These are phyloP conservation scores for Chloroclysta siterata DNA, from an alignment of 2,888 invertebrate species.

Conservation along the genomic window DNA sequence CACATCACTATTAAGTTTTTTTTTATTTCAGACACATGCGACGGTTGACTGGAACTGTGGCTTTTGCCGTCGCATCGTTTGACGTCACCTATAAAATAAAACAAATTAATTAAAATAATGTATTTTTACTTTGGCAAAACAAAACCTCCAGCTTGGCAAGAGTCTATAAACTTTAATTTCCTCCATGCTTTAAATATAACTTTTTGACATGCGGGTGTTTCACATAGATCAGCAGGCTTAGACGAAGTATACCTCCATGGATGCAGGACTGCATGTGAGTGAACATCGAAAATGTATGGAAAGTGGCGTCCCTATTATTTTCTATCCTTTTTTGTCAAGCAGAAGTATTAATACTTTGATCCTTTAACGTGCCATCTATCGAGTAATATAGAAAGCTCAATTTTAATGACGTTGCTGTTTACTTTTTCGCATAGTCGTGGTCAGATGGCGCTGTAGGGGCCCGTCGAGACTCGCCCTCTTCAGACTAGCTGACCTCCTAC, in stretches of 20 bases:
- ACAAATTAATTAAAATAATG: not conserved
- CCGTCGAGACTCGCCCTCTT: too few species aligned
- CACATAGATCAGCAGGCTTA: too few species aligned
- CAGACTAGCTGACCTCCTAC: too few species aligned
- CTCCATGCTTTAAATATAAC: too few species aligned
- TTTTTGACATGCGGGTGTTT: too few species aligned
- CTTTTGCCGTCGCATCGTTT: slow-evolving; percentile 74
- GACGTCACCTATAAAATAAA: slow-evolving; percentile 72
- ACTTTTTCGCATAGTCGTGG: not conserved
- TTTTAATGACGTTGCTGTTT: not conserved
- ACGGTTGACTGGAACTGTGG: slow-evolving; percentile 77
- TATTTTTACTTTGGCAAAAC: too few species aligned
- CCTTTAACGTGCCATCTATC: not conserved
- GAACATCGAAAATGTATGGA: too few species aligned
- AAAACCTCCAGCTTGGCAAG: too few species aligned
- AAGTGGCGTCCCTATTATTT: not conserved
- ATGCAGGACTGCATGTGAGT: too few species aligned
- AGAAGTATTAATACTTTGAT: not conserved
- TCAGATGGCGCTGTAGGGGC: not conserved
- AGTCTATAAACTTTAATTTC: too few species aligned
- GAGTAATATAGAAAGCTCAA: not conserved
- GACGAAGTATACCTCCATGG: too few species aligned
- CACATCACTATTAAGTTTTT: slow-evolving; percentile 25
- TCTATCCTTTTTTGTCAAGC: too few species aligned
- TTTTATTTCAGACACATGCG: slow-evolving; percentile 66